Conservation (phyloP, 2,797 vertebrate genomes). For the Sebastes hubbsi region DNA sequence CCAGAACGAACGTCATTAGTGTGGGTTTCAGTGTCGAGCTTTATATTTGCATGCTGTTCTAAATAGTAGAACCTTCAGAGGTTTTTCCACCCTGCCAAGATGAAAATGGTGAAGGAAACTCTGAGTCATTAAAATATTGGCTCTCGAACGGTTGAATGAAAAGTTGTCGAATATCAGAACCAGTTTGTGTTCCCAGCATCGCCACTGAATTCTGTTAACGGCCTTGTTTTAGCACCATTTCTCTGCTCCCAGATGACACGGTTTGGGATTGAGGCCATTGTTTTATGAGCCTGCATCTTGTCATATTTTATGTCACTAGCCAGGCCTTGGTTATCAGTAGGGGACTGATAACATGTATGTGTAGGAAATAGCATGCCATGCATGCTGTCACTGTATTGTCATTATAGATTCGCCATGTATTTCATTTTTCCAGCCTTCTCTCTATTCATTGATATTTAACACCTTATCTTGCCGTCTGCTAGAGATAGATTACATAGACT, state of each 20-base stretch:
- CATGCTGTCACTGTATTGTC: not conserved
- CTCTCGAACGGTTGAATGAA: not conserved
- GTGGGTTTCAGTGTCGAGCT: conserved; percentile 23
- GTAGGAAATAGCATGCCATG: not conserved
- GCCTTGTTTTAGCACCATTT: not conserved
- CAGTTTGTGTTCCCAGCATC: not conserved
- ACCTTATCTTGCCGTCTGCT: conserved; percentile 30
- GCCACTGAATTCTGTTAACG: not conserved
- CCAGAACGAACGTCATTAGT: conserved; percentile 33
- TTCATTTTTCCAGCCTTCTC: conserved; percentile 30
- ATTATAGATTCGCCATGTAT: not conserved
- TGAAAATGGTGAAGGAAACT: conserved; percentile 7
- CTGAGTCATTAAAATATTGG: conserved; percentile 31
- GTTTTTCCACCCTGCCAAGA: conserved; percentile 16
- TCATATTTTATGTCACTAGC: not conserved
- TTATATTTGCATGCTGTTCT: conserved; percentile 33
- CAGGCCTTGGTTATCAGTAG: not conserved
- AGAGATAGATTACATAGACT: conserved; percentile 46
- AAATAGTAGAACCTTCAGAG: conserved; percentile 24
- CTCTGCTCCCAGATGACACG: not conserved
- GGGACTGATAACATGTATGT: conserved; percentile 9
- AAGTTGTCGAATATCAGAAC: conserved; percentile 1
- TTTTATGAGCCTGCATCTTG: not conserved
- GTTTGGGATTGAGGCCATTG: not conserved
- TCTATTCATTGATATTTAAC: conserved; percentile 63